Conservation (phyloP, 1,140 invertebrate genomes). For the Laodelphax striatellus region DNA sequence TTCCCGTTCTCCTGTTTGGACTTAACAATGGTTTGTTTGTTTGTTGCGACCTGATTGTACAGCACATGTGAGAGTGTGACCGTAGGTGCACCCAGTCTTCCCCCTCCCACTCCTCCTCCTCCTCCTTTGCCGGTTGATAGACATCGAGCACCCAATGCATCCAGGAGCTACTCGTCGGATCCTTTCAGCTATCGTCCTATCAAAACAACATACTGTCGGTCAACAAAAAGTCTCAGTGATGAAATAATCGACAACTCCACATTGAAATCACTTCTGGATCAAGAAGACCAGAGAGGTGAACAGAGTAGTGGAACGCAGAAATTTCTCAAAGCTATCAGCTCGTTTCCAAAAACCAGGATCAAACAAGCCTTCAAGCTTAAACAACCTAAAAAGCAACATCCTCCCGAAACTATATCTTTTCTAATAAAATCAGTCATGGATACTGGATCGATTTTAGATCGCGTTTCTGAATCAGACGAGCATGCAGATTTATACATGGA, state of each 20-base stretch:
- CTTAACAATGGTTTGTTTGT: conserved; percentile 29
- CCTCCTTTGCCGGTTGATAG: too few relatives aligned
- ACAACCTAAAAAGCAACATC: conserved; percentile 1
- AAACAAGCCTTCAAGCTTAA: conserved; percentile 15
- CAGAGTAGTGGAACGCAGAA: conserved; percentile 14
- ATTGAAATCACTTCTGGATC: conserved; percentile 35
- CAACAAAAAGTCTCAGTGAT: conserved; percentile 9
- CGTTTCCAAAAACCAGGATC: conserved; percentile 38
- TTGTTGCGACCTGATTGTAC: neutral
- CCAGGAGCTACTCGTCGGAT: too few relatives aligned
- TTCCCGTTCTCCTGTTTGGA: conserved; percentile 24
- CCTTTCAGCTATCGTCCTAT: neutral
- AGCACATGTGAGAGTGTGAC: neutral
- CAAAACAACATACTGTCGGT: neutral
- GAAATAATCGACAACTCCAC: conserved; percentile 28
- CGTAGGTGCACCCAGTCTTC: neutral
- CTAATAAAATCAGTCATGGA: conserved; percentile 18
- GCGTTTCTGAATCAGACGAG: conserved; percentile 11
- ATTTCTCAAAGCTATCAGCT: conserved; percentile 9
- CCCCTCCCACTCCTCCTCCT: too few relatives aligned
- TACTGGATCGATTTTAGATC: neutral
- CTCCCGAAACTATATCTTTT: conserved; percentile 4
- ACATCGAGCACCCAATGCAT: too few relatives aligned
- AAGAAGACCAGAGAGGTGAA: conserved; percentile 42
- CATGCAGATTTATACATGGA: neutral